phyloP scores from a whole-genome alignment of 2,888 invertebrate species.

The Isoperla grammatica region DNA sequence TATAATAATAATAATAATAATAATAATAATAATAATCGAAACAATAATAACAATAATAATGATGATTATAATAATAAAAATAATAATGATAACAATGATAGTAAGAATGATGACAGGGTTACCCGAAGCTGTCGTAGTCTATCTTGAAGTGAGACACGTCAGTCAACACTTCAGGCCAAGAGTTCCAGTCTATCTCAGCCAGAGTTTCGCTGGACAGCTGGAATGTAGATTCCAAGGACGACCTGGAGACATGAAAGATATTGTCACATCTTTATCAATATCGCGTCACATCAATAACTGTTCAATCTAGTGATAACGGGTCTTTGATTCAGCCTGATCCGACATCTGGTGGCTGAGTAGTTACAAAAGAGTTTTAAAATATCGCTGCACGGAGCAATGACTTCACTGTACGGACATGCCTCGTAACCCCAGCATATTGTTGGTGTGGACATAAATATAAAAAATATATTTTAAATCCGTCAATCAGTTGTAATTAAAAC shows the following conservation, averaged over 20 bases:
- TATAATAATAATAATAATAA: background rate
- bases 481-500: no score
- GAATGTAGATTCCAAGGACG: constrained; percentile 40
- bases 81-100: background rate
- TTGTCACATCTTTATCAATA: constrained; percentile 34
- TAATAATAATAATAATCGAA: background rate
- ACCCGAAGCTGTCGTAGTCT: constrained; percentile 42
- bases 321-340: no score
- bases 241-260: constrained; percentile 38
- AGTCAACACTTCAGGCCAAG: constrained; percentile 36
- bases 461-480: no score
- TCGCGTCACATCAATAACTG: no score
- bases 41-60: constrained; percentile 32
- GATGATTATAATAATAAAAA: constrained; percentile 24
- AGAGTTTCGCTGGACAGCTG: constrained; percentile 41
- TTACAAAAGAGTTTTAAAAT: no score
- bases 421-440: no score
- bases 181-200: constrained; percentile 33
- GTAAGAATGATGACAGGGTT: constrained; percentile 38
- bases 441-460: no score
- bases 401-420: no score
- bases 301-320: no score
- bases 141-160: constrained; percentile 36
- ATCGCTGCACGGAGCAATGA: no score
- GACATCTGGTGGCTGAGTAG: no score